Percentiles rank a stretch among this genome's conserved stretches.
These are phyloP conservation scores for Acrossocheilus wenchowensis DNA, from an alignment of 2,797 vertebrate species.

Conservation along the genomic window DNA sequence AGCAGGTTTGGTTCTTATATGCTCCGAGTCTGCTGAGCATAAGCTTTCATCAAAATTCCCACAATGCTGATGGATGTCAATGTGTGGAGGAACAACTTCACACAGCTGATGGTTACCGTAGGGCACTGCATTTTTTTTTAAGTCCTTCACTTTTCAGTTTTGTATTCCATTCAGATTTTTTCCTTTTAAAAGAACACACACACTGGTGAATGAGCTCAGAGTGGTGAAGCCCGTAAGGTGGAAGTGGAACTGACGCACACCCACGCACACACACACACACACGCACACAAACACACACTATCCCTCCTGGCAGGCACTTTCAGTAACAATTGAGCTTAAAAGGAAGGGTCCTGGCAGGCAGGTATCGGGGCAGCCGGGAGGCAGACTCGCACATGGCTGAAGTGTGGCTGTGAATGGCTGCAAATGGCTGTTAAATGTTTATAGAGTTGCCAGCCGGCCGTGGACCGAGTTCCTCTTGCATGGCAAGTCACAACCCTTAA, in stretches of 20 bases:
- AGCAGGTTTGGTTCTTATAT: constrained; percentile 18
- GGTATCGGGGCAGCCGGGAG: constrained; percentile 47
- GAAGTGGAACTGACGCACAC: constrained; percentile 46
- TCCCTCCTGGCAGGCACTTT: constrained; percentile 43
- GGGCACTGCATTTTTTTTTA: constrained; percentile 9
- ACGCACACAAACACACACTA: background rate
- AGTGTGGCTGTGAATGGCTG: constrained; percentile 48
- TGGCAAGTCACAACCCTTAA: constrained; percentile 33
- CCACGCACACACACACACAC: background rate
- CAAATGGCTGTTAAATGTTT: constrained; percentile 62
- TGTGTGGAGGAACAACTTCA: background rate
- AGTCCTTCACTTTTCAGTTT: background rate
- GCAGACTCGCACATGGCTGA: constrained; percentile 36
- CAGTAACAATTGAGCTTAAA: constrained; percentile 38
- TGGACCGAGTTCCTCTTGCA: constrained; percentile 47
- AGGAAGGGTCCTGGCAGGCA: constrained; percentile 49
- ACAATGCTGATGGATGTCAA: constrained; percentile 23
- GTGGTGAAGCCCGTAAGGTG: constrained; percentile 49
- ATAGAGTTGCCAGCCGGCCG: constrained; percentile 57
- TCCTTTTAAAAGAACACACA: background rate
- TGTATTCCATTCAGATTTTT: constrained; percentile 21
- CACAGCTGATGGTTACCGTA: background rate
- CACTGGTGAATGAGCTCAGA: constrained; percentile 42
- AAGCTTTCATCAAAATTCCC: constrained; percentile 38
- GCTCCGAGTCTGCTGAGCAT: constrained; percentile 4